Base-by-base conservation (phyloP, 1,140 invertebrate species). In the Caenorhabditis brenneri region DNA sequence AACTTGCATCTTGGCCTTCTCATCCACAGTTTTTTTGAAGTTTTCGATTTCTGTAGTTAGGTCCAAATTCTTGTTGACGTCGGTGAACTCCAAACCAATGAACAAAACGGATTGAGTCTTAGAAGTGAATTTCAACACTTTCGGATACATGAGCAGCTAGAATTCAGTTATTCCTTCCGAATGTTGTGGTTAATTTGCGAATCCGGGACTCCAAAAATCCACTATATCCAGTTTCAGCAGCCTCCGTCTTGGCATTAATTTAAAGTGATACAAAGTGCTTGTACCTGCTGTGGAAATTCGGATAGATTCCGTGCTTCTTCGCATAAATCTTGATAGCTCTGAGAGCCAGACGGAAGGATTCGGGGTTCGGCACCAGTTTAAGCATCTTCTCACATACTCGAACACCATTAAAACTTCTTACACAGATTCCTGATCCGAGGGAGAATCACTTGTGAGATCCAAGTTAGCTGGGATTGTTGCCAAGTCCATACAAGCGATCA, bases 161-260 rank as follows among this genome's bases (percentile, higher is more conserved):
- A 86, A 99, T 96, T 88, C 94, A 94, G 49, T 93, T 94, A 93
- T 98, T 98, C n/a, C 95, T 93, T 92, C 99, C 97, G 87, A 99
- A 92, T 83, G 94, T 95, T 92, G 94, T 94, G 88, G 98, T 96
- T 39, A 99, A 93, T 91, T 96, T 94, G 82, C 97, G 93, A 87
- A 99, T 95, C 93, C 97, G 97, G 69, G 97, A 97, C 91, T 99
- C 97, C 12, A 99, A 95, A 83, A 99, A 93, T 19, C 98, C 97
- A 91, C 94, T 86, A 91, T 92, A 93, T 24, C 82, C 86, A 81
- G 89, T 88, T 46, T 90, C 85, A 16, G 89, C 82, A 19, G 74
- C 81, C 46, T 80, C 81, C 15, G n/a, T n/a, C n/a, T n/a, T n/a
- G n/a, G 87, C 81, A 22, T 87, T 24, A 22, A 86, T 86, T 15